Conservation (phyloP, 1,140 invertebrate species). For the Drosophila prosaltans region DNA sequence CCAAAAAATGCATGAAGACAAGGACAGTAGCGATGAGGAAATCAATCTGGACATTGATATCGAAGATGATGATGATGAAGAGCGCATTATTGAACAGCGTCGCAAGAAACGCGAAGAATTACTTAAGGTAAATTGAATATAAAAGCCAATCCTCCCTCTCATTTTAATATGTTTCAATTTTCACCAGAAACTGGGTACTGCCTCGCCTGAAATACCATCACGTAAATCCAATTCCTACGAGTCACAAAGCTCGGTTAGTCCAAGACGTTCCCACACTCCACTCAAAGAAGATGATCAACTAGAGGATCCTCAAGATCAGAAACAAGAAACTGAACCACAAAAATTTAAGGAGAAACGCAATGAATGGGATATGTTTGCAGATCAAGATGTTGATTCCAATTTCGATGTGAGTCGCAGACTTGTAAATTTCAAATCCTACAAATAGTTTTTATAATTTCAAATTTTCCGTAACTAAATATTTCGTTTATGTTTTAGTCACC, state of each 20-base stretch:
- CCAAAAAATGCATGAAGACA: constrained; percentile 85
- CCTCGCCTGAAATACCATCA: constrained; percentile 41
- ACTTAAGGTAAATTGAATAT: constrained; percentile 86
- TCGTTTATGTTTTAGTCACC: constrained; percentile 85
- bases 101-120: constrained; percentile 95
- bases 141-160: no score
- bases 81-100: constrained; percentile 95
- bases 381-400: constrained; percentile 93
- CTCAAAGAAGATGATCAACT: constrained; percentile 20
- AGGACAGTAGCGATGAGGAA: constrained; percentile 86
- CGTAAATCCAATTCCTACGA: constrained; percentile 68
- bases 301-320: constrained; percentile 54
- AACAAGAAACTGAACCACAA: constrained; percentile 46
- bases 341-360: constrained; percentile 83
- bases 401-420: constrained; percentile 89
- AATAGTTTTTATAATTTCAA: no score
- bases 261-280: constrained; percentile 48
- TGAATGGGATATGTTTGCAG: constrained; percentile 94
- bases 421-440: constrained; percentile 65
- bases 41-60: constrained; percentile 89
- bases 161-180: no score
- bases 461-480: not conserved
- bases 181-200: constrained; percentile 61
- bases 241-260: constrained; percentile 46
- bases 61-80: constrained; percentile 97